These are phyloP conservation scores for Neria commutata DNA, from an alignment of 2,888 invertebrate species.

Conservation along the genomic window DNA sequence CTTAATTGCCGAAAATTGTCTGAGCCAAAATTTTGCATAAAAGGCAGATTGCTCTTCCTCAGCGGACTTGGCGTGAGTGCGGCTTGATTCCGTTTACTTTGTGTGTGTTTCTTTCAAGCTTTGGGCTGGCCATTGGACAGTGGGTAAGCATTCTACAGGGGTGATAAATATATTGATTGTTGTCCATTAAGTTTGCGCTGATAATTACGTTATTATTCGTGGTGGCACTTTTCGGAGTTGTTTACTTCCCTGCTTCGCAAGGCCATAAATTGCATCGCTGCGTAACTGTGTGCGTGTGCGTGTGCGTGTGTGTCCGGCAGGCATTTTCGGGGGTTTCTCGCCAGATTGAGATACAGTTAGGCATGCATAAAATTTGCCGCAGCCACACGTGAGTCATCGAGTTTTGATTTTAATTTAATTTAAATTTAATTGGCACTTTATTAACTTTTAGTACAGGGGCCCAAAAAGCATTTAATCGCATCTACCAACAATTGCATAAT, in stretches of 20 bases:
- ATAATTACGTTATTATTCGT: constrained; percentile 33
- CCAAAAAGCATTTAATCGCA: no score
- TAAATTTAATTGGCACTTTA: neutral
- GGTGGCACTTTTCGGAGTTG: constrained; percentile 11
- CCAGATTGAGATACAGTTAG: constrained; percentile 15
- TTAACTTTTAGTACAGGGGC: no score
- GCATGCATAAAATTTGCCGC: constrained; percentile 17
- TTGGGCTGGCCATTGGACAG: no score
- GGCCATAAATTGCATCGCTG: constrained; percentile 25
- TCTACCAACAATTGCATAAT: no score
- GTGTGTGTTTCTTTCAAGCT: no score
- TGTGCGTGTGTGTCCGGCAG: neutral
- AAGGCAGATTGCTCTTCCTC: no score
- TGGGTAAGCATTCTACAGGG: constrained; percentile 14
- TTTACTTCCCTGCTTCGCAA: neutral
- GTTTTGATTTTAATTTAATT: neutral
- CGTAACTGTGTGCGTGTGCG: neutral
- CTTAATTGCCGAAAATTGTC: constrained; percentile 25
- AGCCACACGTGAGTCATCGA: neutral
- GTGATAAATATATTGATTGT: constrained; percentile 34
- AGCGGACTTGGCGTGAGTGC: no score
- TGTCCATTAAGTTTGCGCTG: constrained; percentile 31
- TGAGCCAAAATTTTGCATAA: constrained; percentile 11
- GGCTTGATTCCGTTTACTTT: no score
- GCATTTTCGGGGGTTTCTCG: neutral